These are phyloP conservation scores for Chiloscyllium punctatum DNA, from an alignment of 2,797 vertebrate species.

Conservation along the genomic window DNA sequence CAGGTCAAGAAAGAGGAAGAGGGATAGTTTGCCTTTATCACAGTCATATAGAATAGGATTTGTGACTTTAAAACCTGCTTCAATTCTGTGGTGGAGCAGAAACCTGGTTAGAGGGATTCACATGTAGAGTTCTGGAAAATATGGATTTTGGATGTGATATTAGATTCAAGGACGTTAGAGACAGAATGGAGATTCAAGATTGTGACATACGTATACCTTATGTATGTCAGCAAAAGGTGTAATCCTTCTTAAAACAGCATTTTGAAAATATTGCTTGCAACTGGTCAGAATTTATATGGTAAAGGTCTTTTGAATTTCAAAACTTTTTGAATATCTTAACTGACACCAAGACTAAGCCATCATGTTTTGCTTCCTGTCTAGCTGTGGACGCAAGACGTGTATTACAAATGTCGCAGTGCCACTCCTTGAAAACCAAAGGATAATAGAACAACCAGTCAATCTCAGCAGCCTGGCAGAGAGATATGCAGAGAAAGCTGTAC, in stretches of 20 bases:
- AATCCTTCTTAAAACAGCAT: neutral
- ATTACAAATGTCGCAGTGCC: constrained; percentile 72
- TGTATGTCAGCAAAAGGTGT: neutral
- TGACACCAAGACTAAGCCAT: neutral
- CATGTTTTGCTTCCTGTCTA: constrained; percentile 38
- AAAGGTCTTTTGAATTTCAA: neutral
- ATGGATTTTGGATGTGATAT: neutral
- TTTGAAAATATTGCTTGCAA: neutral
- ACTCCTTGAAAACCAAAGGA: constrained; percentile 73
- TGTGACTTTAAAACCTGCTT: neutral
- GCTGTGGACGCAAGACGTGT: constrained; percentile 53
- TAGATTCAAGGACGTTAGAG: neutral
- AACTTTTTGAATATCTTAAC: neutral
- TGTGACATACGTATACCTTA: neutral
- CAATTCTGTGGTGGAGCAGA: neutral
- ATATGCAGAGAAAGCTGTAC: constrained; percentile 62
- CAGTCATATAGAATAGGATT: neutral
- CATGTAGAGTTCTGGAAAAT: neutral
- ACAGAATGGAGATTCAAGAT: neutral
- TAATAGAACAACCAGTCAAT: constrained; percentile 80
- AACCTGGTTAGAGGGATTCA: neutral
- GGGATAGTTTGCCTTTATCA: neutral
- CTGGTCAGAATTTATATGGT: neutral
- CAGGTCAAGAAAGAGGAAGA: neutral
- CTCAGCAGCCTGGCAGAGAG: constrained; percentile 63